phyloP scores from a whole-genome alignment of 2,113 vertebrate species.

The Thalassarche chlororhynchos region DNA sequence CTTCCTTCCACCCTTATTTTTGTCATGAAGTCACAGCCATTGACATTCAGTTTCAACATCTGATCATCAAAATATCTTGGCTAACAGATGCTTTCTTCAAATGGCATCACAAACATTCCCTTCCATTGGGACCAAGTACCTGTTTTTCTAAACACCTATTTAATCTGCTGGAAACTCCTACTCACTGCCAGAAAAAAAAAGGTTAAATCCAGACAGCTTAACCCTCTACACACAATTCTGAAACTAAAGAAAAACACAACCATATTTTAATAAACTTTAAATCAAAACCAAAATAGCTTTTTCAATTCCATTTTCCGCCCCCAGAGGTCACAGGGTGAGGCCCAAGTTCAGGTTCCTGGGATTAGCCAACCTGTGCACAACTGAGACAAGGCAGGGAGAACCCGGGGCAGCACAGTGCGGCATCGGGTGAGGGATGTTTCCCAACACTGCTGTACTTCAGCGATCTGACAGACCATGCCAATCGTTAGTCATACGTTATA shows the following conservation, averaged over 20 bases:
- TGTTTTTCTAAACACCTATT: not conserved
- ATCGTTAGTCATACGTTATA: too few relatives aligned
- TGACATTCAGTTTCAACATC: not conserved
- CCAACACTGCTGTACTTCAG: not conserved
- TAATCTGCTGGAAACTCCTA: not conserved
- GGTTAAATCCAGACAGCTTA: not conserved
- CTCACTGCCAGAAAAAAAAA: not conserved
- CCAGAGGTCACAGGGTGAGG: too few relatives aligned
- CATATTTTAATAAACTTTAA: not conserved
- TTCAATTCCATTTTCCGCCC: not conserved
- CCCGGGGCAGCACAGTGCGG: fast-evolving
- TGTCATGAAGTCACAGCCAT: not conserved
- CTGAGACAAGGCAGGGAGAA: not conserved
- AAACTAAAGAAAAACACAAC: not conserved
- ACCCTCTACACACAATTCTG: not conserved
- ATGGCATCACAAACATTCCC: not conserved
- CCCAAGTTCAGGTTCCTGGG: not conserved
- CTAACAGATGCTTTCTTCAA: not conserved
- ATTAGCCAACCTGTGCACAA: not conserved
- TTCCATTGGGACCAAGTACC: not conserved
- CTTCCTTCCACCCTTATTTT: not conserved
- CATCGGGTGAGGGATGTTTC: not conserved
- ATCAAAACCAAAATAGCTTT: not conserved
- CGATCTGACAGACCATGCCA: not conserved
- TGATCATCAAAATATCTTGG: not conserved